Base-by-base conservation (phyloP, 92 coral and sea anemone species). In the Porites divaricata region DNA sequence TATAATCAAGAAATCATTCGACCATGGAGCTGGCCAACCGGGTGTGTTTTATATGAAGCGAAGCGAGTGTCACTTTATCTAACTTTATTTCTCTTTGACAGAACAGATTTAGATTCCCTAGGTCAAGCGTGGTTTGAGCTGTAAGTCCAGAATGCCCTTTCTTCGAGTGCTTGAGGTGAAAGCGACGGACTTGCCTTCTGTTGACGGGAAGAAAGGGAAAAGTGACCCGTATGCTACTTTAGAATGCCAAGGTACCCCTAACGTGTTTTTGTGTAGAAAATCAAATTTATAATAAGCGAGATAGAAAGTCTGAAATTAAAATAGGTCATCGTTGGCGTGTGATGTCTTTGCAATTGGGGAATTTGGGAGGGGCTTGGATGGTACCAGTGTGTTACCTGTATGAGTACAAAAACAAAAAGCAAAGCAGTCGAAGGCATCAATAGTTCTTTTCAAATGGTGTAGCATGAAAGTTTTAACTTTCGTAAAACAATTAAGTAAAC, bases 221-320 rank as follows among this genome's bases (percentile, higher is more conserved):
- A 90, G 93, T 35, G 93, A 90, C 73, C 93, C 93, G 14, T 90
- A 90, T 26, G 90, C 84, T 1, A 10, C 62, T 15, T 45, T 90
- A 25, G 84, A 69, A 58, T 85, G 74, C 79, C 89, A 77, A 76
- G 93, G 93, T 90, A 70, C 6, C 73, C 48, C 11, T 15, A 19
- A 15, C n/a, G 20, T 4, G 8, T 80, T 75, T 53, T 75, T 12
- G 13, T 21, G 77, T 16, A 61, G 65, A 61, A 16, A 12, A 57
- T 17, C 68, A 23, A 6, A 10, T 2, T 64, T 19, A 64, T 64
- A 19, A 11, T 20, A 1, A 35, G 45, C 45, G 3, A 35, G 45
- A 35, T 35, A 35, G 45, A 35, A 35, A 35, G 45, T 4, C 45
- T 35, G 5, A 35, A 35, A 35, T 35, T 35, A 35, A 35, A 35